Conservation (phyloP, 1,140 invertebrate genomes). For the Pseudomyrmex gracilis region DNA sequence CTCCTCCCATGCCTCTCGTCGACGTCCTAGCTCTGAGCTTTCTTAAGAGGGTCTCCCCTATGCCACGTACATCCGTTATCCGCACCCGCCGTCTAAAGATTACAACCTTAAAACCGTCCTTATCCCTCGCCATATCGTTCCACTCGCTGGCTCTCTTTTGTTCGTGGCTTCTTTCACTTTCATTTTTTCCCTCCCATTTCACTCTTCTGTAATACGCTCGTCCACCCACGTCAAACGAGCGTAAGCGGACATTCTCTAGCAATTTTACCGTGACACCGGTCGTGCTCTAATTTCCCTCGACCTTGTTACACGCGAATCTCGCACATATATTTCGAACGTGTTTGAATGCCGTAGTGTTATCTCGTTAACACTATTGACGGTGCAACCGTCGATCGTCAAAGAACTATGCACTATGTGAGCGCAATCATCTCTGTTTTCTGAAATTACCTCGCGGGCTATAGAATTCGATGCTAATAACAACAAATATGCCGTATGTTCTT, state of each 20-base stretch:
- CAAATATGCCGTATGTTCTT: background rate
- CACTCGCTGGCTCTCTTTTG: background rate
- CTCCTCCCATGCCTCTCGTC: background rate
- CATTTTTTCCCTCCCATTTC: background rate
- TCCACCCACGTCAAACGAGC: constrained; percentile 1
- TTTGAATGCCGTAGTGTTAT: background rate
- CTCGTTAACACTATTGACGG: background rate
- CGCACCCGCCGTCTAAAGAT: constrained; percentile 6
- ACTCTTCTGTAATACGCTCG: background rate
- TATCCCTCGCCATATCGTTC: constrained; percentile 41
- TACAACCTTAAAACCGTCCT: constrained; percentile 65
- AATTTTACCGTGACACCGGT: constrained; percentile 15
- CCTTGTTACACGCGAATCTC: background rate
- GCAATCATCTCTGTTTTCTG: background rate
- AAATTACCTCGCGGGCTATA: background rate
- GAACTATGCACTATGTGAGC: background rate
- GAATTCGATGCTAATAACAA: background rate
- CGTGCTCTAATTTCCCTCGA: constrained; percentile 64
- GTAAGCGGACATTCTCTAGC: background rate
- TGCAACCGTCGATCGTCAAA: background rate
- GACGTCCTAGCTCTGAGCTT: background rate
- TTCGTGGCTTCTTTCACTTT: constrained; percentile 26
- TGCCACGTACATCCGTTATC: constrained; percentile 35
- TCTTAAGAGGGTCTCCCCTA: constrained; percentile 1
- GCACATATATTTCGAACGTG: background rate